Percentiles rank a stretch among this genome's conserved stretches.
These are phyloP conservation scores for Trisateles emortualis DNA, from an alignment of 2,888 invertebrate genomes.

Conservation along the genomic window DNA sequence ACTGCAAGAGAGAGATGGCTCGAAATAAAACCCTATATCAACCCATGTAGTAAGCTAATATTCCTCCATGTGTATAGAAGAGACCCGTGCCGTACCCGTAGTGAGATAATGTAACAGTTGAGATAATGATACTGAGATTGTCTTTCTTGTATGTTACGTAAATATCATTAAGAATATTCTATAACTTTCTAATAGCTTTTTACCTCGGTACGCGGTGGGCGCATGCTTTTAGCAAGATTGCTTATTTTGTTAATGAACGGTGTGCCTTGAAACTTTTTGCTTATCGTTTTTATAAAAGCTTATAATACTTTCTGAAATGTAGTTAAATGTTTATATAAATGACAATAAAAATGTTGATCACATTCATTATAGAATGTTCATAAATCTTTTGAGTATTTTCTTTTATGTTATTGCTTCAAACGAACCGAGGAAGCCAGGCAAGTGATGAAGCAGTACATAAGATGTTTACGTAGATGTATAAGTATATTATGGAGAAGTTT, in stretches of 20 bases:
- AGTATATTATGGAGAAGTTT: slow-evolving; percentile 30
- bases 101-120: too few relatives aligned
- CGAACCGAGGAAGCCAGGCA: slow-evolving; percentile 3
- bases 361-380: slow-evolving; percentile 22
- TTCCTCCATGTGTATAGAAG: too few relatives aligned
- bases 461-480: slow-evolving; percentile 3
- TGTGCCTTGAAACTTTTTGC: slow-evolving; percentile 68
- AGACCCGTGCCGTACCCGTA: too few relatives aligned
- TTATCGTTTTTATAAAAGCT: slow-evolving; percentile 65
- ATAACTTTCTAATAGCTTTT: slow-evolving; percentile 80
- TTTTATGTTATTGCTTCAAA: slow-evolving; percentile 13
- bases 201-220: slow-evolving; percentile 72
- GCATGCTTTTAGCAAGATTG: slow-evolving; percentile 81
- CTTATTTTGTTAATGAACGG: slow-evolving; percentile 82
- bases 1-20: too few relatives aligned
- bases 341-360: slow-evolving; percentile 26
- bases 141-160: slow-evolving; percentile 60
- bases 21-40: too few relatives aligned
- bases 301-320: slow-evolving; percentile 60
- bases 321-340: slow-evolving; percentile 54
- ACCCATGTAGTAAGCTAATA: too few relatives aligned
- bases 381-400: slow-evolving; percentile 14
- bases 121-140: too few relatives aligned
- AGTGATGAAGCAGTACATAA: background rate
- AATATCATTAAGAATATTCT: slow-evolving; percentile 75